A percentile compares a stretch with the other conserved stretches of the same genome.
Evolutionary conservation across 2,797 vertebrate species (phyloP).

Genomic region (Syncerus caffer): DNA sequence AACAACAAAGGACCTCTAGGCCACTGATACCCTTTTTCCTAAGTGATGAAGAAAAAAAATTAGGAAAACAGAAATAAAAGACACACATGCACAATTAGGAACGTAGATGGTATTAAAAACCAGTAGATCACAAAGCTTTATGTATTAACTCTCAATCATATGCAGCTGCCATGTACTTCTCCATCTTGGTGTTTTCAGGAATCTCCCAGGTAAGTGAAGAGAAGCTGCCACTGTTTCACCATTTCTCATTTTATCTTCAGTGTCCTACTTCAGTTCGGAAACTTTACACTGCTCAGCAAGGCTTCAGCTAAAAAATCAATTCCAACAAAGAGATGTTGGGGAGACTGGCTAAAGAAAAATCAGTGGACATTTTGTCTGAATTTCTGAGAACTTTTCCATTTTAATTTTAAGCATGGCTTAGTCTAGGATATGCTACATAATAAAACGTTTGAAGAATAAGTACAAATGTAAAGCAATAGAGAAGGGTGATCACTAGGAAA

Average conservation of each 20-base stretch:
- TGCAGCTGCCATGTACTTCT: background rate
- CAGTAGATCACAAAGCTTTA: background rate
- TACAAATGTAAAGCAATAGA: background rate
- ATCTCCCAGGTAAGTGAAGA: background rate
- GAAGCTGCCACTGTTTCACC: background rate
- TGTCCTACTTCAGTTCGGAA: background rate
- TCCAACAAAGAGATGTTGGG: background rate
- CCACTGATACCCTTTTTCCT: background rate
- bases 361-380: background rate
- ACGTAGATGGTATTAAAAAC: background rate
- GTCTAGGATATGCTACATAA: background rate
- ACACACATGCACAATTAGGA: background rate
- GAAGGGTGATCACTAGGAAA: background rate
- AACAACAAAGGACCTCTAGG: background rate
- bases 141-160: background rate
- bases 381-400: constrained; percentile 27
- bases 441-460: background rate
- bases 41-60: constrained; percentile 25
- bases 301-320: background rate
- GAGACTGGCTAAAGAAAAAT: background rate
- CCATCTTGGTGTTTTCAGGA: background rate
- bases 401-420: constrained; percentile 35
- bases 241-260: constrained; percentile 16
- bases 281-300: background rate
- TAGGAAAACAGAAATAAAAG: background rate